Base-by-base conservation (phyloP, 2,797 vertebrate genomes). In the Amphiprion clarkii region DNA sequence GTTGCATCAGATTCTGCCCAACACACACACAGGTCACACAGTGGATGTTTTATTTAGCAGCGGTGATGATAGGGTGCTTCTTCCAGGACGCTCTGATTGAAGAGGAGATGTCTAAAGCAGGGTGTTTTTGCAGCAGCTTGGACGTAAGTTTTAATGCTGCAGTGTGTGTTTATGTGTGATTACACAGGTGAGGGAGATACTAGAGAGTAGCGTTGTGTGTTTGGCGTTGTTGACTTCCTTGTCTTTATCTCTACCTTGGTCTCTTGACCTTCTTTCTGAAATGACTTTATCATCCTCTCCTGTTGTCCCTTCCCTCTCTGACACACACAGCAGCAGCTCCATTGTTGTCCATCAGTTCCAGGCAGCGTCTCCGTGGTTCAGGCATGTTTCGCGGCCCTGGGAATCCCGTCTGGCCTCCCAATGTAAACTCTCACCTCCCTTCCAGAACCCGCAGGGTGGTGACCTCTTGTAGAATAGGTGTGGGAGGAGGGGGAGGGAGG, bases 341-440 rank as follows among this genome's bases (percentile, higher is more conserved):
- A 72, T 78, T 76, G 66, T 74, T 62, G 67, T 82, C 40, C 52
- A 42, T 81, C 64, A 63, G 33, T 52, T 69, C 64, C 42, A 46
- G 58, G 51, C 71, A 58, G 78, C 13, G 44, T 86, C 74, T 84
- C 79, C 57, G 6, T 55, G 84, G 83, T 79, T 80, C 84, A 82
- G 88, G 87, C 85, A 91, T 92, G 87, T 87, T 74, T 71, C 46
- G 49, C 9, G 0, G 54, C 21, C 57, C 66, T 81, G 82, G 77
- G 87, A 92, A 87, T 83, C 73, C 76, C 1, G 63, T 53, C 67
- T 62, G 71, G 56, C 71, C 85, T 74, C 82, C 65, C 60, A 78
- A 6, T 79, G 91, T 79, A 92, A 91, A 92, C 89, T 82, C 75
- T 86, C 87, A 88, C 86, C 71, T 87, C 77, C 78, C 75, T 71